A percentile compares a stretch with the other conserved stretches of the same genome.
These are phyloP conservation scores for Clarias platycephalus DNA, from an alignment of 2,797 vertebrate genomes.

Conservation along the genomic window DNA sequence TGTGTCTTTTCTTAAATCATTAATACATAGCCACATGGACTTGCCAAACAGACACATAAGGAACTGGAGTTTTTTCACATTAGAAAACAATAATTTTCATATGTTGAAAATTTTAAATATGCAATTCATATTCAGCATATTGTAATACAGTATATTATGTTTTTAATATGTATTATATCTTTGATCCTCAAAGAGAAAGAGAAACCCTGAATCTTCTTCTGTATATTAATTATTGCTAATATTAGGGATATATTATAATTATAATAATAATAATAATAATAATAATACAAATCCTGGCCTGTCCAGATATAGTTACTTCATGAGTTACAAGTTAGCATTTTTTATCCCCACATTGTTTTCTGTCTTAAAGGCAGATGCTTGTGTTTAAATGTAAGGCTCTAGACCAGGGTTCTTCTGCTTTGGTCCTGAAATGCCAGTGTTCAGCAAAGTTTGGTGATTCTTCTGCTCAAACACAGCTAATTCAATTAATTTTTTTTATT, in stretches of 20 bases:
- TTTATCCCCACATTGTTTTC: neutral
- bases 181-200: neutral
- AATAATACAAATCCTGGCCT: neutral
- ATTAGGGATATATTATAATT: neutral
- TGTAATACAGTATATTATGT: neutral
- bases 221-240: neutral
- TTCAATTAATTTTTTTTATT: too few species aligned
- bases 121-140: neutral
- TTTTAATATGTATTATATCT: neutral
- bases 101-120: neutral
- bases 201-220: neutral
- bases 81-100: neutral
- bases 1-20: neutral
- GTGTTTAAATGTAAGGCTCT: neutral
- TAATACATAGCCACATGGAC: neutral
- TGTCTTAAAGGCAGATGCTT: neutral
- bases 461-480: neutral
- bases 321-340: neutral
- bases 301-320: neutral
- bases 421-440: too few species aligned
- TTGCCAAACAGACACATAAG: neutral
- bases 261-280: neutral
- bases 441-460: too few species aligned
- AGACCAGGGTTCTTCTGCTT: neutral
- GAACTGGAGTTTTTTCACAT: neutral